Evolutionary conservation across 2,113 vertebrate species (phyloP).

Genomic region (Ictalurus furcatus): DNA sequence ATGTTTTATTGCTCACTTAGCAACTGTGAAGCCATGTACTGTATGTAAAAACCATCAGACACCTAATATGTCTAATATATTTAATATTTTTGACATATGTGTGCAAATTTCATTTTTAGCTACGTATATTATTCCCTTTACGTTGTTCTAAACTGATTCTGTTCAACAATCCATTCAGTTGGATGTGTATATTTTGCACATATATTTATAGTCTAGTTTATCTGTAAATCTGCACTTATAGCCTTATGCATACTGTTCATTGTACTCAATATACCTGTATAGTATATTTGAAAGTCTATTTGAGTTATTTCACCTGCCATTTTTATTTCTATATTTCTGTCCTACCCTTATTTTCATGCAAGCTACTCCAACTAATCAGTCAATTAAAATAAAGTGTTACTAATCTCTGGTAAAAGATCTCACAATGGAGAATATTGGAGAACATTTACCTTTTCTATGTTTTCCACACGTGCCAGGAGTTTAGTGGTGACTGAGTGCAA

Average conservation of each 20-base stretch:
- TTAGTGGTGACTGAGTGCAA: slow-evolving; percentile 89
- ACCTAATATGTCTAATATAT: not conserved
- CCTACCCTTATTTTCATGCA: not conserved
- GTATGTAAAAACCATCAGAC: not conserved
- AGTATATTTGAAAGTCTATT: not conserved
- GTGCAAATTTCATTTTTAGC: not conserved
- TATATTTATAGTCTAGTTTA: not conserved
- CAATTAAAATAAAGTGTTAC: not conserved
- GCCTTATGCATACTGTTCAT: not conserved
- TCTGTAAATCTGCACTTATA: not conserved
- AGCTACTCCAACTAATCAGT: not conserved
- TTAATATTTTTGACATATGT: not conserved
- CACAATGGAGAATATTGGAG: not conserved
- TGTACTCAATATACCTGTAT: not conserved
- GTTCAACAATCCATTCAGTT: not conserved
- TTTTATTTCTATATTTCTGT: not conserved
- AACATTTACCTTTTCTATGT: slow-evolving; percentile 84
- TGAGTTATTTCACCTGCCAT: not conserved
- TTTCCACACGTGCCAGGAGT: slow-evolving; percentile 84
- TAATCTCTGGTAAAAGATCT: not conserved
- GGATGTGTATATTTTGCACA: not conserved
- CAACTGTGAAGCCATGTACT: not conserved
- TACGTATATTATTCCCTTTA: not conserved
- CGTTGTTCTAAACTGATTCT: not conserved
- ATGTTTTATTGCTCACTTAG: not conserved